Evolutionary conservation across 30 jellyfish, hydroid and myxozoan species (phyloP).

Genomic region (Aurelia sp.): DNA sequence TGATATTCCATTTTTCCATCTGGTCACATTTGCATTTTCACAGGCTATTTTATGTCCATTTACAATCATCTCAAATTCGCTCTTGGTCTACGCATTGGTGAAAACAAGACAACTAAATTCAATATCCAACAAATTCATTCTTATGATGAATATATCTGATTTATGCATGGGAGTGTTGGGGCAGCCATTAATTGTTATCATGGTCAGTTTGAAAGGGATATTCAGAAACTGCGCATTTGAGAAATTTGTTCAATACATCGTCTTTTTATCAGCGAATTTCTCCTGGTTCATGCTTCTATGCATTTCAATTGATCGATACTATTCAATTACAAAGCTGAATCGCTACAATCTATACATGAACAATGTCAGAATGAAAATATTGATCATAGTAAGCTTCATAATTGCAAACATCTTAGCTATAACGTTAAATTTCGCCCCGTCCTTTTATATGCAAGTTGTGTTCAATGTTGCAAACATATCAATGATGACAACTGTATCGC

Average conservation of each 20-base stretch:
- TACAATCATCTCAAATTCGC: slow-evolving; percentile 16
- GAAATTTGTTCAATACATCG: slow-evolving; percentile 29
- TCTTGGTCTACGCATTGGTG: slow-evolving; percentile 30
- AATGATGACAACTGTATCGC: slow-evolving; percentile 24
- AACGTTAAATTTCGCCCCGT: slow-evolving; percentile 7
- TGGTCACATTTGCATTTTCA: slow-evolving; percentile 2
- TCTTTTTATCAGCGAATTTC: slow-evolving; percentile 20
- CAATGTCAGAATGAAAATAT: slow-evolving; percentile 14
- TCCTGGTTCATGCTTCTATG: slow-evolving; percentile 57
- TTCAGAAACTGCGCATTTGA: slow-evolving; percentile 51
- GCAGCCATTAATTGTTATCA: slow-evolving; percentile 28
- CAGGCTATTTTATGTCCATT: slow-evolving; percentile 15
- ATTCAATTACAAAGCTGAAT: slow-evolving; percentile 28
- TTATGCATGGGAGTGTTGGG: slow-evolving; percentile 46
- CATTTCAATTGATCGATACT: slow-evolving; percentile 53
- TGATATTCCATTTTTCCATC: slow-evolving; percentile 25
- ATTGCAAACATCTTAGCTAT: slow-evolving; percentile 28
- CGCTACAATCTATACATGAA: slow-evolving; percentile 44
- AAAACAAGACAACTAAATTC: slow-evolving; percentile 39
- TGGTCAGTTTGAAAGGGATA: slow-evolving; percentile 1
- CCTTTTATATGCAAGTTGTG: slow-evolving; percentile 36
- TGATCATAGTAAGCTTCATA: slow-evolving; percentile 9
- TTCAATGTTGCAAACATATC: slow-evolving; percentile 10
- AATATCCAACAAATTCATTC: slow-evolving; percentile 36
- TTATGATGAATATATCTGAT: slow-evolving; percentile 56